Conservation (phyloP, 2,113 vertebrate species). For the Coptodon rendalli region DNA sequence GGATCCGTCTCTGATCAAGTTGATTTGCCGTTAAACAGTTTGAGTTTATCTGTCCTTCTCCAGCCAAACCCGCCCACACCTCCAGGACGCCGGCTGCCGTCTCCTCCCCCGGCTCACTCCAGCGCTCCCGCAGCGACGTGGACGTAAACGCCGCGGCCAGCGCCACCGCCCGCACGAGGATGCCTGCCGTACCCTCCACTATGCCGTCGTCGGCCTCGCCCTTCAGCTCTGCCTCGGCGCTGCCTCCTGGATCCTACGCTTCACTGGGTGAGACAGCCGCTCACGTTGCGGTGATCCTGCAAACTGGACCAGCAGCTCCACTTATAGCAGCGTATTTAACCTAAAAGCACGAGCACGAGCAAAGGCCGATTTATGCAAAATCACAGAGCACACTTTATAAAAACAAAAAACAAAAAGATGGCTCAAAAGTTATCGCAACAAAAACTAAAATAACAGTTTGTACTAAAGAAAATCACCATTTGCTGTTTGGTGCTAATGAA, state of each 20-base stretch:
- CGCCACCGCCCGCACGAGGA: slow-evolving; percentile 77
- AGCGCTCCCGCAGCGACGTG: slow-evolving; percentile 90
- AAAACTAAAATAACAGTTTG: background rate
- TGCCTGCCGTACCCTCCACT: slow-evolving; percentile 75
- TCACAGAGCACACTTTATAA: background rate
- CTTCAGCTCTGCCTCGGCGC: slow-evolving; percentile 76
- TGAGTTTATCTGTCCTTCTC: background rate
- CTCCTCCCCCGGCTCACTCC: slow-evolving; percentile 71
- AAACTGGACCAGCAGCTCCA: background rate
- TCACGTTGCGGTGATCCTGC: background rate
- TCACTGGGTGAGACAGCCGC: slow-evolving; percentile 76
- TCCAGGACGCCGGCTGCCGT: slow-evolving; percentile 49
- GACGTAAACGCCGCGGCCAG: slow-evolving; percentile 85
- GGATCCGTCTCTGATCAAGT: background rate
- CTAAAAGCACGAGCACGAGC: background rate
- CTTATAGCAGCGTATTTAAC: background rate
- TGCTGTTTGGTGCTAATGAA: background rate
- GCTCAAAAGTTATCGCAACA: background rate
- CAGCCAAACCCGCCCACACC: slow-evolving; percentile 55
- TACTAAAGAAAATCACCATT: background rate
- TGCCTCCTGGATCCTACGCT: slow-evolving; percentile 85
- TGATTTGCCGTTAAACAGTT: background rate
- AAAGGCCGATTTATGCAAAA: background rate
- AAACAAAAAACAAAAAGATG: background rate
- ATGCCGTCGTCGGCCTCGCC: slow-evolving; percentile 66